phyloP scores from a whole-genome alignment of 2,888 invertebrate genomes.

The Ochropacha duplaris region DNA sequence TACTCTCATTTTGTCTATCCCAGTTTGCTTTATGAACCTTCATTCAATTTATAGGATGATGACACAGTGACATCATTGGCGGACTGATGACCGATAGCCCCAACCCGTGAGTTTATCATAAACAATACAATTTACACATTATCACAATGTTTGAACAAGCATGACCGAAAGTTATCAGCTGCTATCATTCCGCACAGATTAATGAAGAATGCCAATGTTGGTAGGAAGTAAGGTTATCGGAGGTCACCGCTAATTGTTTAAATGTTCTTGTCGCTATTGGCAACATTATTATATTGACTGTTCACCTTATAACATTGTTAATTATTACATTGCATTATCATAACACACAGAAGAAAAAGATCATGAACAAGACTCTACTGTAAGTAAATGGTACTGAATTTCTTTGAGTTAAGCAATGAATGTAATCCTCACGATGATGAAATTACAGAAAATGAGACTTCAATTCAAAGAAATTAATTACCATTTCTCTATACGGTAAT shows the following conservation, averaged over 20 bases:
- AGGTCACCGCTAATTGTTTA: constrained; percentile 36
- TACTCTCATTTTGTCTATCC: no score
- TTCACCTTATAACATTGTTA: background rate
- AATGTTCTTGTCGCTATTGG: constrained; percentile 9
- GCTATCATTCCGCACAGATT: constrained; percentile 16
- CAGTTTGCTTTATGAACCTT: background rate
- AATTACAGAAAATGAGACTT: no score
- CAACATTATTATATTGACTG: background rate
- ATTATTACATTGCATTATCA: no score
- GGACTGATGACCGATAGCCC: background rate
- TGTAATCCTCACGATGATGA: no score
- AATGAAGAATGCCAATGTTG: constrained; percentile 22
- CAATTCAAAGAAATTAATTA: no score
- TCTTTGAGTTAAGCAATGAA: no score
- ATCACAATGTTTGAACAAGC: constrained; percentile 17
- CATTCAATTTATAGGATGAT: background rate
- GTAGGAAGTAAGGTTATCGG: constrained; percentile 46
- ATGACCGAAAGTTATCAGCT: constrained; percentile 17
- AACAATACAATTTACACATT: constrained; percentile 6
- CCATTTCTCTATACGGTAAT: no score
- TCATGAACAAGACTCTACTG: no score
- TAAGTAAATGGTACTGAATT: no score
- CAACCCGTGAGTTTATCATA: constrained; percentile 14
- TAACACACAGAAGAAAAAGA: no score
- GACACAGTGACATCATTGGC: background rate